These are phyloP conservation scores for Colinus virginianus DNA, from an alignment of 2,113 vertebrate species.

Conservation along the genomic window DNA sequence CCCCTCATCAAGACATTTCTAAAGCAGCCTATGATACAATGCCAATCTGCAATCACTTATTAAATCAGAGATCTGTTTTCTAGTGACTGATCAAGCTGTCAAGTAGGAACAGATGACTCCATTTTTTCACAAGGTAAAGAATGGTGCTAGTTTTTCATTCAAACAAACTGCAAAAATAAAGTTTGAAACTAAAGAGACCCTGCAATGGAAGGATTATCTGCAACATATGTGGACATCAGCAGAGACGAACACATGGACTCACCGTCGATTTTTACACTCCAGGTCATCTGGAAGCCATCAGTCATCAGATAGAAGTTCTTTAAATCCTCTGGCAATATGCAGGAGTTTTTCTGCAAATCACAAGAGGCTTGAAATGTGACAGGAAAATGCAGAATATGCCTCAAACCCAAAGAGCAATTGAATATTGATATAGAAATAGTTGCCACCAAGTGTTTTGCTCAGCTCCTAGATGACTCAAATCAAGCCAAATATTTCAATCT, in stretches of 20 bases:
- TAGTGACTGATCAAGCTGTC: background rate
- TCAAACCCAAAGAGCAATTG: background rate
- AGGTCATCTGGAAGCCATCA: conserved; percentile 92
- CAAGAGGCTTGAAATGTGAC: background rate
- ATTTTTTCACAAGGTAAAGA: background rate
- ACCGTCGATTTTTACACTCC: conserved; percentile 92
- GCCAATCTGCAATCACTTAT: background rate
- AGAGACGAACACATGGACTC: conserved; percentile 34
- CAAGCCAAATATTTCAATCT: background rate
- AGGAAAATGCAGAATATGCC: background rate
- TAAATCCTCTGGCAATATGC: conserved; percentile 91
- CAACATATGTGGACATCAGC: background rate
- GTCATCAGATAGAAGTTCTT: conserved; percentile 95
- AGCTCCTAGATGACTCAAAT: background rate
- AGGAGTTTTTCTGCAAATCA: conserved; percentile 88
- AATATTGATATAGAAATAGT: background rate
- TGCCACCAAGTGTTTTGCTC: background rate
- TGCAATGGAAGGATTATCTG: background rate
- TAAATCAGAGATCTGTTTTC: background rate
- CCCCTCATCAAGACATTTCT: background rate
- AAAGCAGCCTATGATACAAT: background rate
- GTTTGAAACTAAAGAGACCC: background rate
- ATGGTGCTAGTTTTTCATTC: background rate
- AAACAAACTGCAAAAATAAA: background rate
- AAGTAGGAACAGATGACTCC: background rate